Percentiles rank a stretch among this genome's conserved stretches.
phyloP scores from a whole-genome alignment of 1,140 invertebrate species.

The Dreissena rostriformis region DNA sequence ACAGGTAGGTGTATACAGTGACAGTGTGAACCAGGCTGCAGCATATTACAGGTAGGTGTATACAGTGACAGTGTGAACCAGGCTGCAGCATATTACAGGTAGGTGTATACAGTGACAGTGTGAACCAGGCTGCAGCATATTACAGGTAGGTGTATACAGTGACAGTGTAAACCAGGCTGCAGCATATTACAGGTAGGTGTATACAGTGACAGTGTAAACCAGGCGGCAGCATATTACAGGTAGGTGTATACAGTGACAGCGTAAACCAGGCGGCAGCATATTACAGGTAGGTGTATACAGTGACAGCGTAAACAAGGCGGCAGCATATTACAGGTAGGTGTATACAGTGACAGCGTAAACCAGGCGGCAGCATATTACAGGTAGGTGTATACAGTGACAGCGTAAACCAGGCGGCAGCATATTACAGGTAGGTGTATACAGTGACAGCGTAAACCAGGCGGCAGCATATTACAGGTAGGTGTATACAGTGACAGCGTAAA shows the following conservation, averaged over 20 bases:
- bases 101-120: conserved; percentile 81
- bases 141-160: too few species aligned
- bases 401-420: conserved; percentile 61
- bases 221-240: conserved; percentile 66
- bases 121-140: conserved; percentile 61
- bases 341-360: conserved; percentile 79
- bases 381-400: conserved; percentile 82
- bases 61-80: conserved; percentile 78
- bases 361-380: conserved; percentile 65
- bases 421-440: too few species aligned
- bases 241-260: conserved; percentile 81
- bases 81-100: conserved; percentile 66
- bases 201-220: conserved; percentile 79
- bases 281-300: too few species aligned
- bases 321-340: conserved; percentile 66
- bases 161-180: conserved; percentile 63
- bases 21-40: conserved; percentile 62
- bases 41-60: too few species aligned
- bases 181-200: too few species aligned
- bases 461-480: conserved; percentile 66
- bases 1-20: too few species aligned
- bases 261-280: conserved; percentile 62
- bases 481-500: conserved; percentile 80
- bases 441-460: conserved; percentile 61
- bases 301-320: conserved; percentile 61